Base-by-base conservation (phyloP, 2,113 vertebrate species). In the Salvelinus fontinalis region DNA sequence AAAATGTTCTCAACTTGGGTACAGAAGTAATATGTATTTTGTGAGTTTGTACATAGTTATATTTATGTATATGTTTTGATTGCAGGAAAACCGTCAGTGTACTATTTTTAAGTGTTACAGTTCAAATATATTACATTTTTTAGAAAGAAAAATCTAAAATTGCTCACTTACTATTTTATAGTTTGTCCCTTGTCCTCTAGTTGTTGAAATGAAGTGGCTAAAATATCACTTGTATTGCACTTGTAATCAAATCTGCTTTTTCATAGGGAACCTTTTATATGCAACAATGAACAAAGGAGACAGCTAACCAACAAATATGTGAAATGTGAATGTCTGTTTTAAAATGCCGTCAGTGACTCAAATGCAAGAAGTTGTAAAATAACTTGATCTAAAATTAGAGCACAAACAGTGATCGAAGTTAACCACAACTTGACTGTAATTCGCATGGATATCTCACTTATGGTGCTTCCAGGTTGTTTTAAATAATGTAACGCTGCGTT, bases 31-130 rank as follows among this genome's bases (percentile, higher is more conserved):
- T 79, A 67, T 75, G 62, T 74, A 54, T 74, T 54, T 78, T 83
- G 44, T 75, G 79, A 79, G 73, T 86, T 86, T 93, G 90, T 91
- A 89, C 88, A 91, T 92, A 89, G 78, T 81, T 85, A 89, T 79
- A 73, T 81, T 44, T 83, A 18, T 54, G 51, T 54, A 54, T 54
- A 54, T 54, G 39, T 54, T 75, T 79, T 79, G 70, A 68, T 79
- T 79, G 48, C 11, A 44, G 67, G 68, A 67, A 51, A 72, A 72
- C 49, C 22, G 6, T 26, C 22, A 24, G 49, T 69, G 27, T 66
- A 73, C 68, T 70, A 70, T 76, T 44, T 2, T 66, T 75, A 71
- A 51, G 62, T 71, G 81, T 39, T 76, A 68, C 59, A 67, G 22
- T 62, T 57, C 2, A n/a, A 62, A 62, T 44, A 62, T 62, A n/a